phyloP scores from a whole-genome alignment of 2,888 invertebrate species.

The Beris morrisii region DNA sequence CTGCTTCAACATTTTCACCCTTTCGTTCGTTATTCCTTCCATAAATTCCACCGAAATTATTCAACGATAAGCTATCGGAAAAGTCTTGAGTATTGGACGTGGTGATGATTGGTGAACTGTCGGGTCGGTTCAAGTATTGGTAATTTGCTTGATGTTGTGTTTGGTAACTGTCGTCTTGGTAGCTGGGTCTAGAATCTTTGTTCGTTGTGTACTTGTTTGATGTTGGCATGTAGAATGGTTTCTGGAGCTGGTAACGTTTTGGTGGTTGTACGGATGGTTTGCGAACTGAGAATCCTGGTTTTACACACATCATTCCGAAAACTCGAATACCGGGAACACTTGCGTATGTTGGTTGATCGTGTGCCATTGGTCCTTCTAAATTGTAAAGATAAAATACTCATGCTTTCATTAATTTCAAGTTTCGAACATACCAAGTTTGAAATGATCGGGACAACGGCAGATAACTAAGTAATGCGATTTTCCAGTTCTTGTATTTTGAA shows the following conservation, averaged over 20 bases:
- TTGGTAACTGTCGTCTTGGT: slow-evolving; percentile 45
- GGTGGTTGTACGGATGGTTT: slow-evolving; percentile 54
- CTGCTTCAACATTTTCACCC: slow-evolving; percentile 50
- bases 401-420: not conserved
- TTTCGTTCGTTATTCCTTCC: slow-evolving; percentile 54
- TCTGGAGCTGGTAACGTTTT: slow-evolving; percentile 54
- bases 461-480: slow-evolving; percentile 93
- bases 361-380: slow-evolving; percentile 90
- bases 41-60: slow-evolving; percentile 51
- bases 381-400: slow-evolving; percentile 4
- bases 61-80: slow-evolving; percentile 49
- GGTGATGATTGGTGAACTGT: slow-evolving; percentile 45
- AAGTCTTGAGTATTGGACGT: slow-evolving; percentile 43
- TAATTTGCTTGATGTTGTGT: slow-evolving; percentile 49
- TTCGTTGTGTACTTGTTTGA: slow-evolving; percentile 43
- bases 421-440: slow-evolving; percentile 72
- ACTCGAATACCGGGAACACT: slow-evolving; percentile 91
- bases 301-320: slow-evolving; percentile 92
- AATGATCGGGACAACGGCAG: slow-evolving; percentile 84
- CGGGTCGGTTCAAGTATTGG: slow-evolving; percentile 54
- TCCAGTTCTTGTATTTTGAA: slow-evolving; percentile 89
- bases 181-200: slow-evolving; percentile 39
- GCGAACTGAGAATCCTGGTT: slow-evolving; percentile 57
- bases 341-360: slow-evolving; percentile 91
- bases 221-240: slow-evolving; percentile 52